These are phyloP conservation scores for Babylonia areolata DNA, from an alignment of 1,140 invertebrate genomes.

Conservation along the genomic window DNA sequence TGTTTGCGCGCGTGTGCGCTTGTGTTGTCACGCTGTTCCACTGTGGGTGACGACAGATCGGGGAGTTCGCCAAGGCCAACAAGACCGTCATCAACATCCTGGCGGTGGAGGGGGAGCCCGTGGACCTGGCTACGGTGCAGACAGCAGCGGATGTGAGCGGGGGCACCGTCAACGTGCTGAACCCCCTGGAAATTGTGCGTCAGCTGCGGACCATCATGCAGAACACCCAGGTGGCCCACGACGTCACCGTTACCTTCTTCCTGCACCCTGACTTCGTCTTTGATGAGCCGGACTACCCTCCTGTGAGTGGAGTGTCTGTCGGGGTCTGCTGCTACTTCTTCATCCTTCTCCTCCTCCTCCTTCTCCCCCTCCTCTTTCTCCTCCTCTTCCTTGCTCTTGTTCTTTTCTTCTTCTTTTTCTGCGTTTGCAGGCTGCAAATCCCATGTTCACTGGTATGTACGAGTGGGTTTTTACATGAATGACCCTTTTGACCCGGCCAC, in stretches of 20 bases:
- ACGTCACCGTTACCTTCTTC: slow-evolving; percentile 60
- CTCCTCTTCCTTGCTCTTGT: too few species aligned
- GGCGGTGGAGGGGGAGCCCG: slow-evolving; percentile 64
- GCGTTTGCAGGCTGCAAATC: too few species aligned
- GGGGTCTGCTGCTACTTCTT: too few species aligned
- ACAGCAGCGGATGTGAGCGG: slow-evolving; percentile 63
- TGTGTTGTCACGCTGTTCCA: too few species aligned
- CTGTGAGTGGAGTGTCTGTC: slow-evolving; percentile 46
- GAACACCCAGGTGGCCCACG: slow-evolving; percentile 68
- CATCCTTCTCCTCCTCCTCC: too few species aligned
- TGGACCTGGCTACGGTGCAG: slow-evolving; percentile 59
- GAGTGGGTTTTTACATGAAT: too few species aligned
- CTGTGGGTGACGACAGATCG: slow-evolving; percentile 53
- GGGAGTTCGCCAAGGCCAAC: slow-evolving; percentile 64
- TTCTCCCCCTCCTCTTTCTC: too few species aligned
- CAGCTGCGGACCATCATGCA: slow-evolving; percentile 68
- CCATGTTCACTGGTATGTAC: too few species aligned
- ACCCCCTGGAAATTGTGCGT: slow-evolving; percentile 67
- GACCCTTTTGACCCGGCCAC: too few species aligned
- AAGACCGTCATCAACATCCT: slow-evolving; percentile 67
- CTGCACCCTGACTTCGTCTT: slow-evolving; percentile 65
- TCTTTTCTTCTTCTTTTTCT: too few species aligned
- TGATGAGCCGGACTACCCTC: slow-evolving; percentile 59
- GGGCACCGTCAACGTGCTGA: slow-evolving; percentile 67
- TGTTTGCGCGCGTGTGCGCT: too few species aligned